A percentile compares a stretch with the other conserved stretches of the same genome.
phyloP scores from a whole-genome alignment of 1,140 invertebrate genomes.

The Amyelois transitella region DNA sequence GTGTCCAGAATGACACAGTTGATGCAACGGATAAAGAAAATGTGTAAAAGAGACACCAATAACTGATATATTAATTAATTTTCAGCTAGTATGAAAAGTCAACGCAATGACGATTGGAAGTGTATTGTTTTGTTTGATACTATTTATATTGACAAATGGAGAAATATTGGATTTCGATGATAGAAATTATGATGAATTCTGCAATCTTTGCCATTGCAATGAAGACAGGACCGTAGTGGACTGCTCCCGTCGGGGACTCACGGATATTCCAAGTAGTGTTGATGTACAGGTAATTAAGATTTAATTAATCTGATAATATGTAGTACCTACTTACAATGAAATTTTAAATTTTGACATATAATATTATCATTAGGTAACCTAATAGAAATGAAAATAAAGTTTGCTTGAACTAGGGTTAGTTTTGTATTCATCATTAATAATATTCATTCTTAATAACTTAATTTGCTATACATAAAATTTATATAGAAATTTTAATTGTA shows the following conservation, averaged over 20 bases:
- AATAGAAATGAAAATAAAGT: no score
- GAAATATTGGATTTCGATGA: slow-evolving; percentile 50
- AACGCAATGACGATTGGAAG: slow-evolving; percentile 48
- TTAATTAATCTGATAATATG: not conserved
- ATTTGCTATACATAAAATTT: no score
- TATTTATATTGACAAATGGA: slow-evolving; percentile 29
- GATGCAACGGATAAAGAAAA: not conserved
- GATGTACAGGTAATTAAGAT: slow-evolving; percentile 32
- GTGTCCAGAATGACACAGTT: slow-evolving; percentile 18
- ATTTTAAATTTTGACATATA: no score
- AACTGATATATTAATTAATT: slow-evolving; percentile 10
- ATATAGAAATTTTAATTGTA: slow-evolving; percentile 8
- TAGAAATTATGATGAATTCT: slow-evolving; percentile 31
- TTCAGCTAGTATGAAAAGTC: slow-evolving; percentile 56
- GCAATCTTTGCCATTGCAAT: slow-evolving; percentile 48
- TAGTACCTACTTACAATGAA: not conserved
- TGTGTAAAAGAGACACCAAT: not conserved
- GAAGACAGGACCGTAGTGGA: slow-evolving; percentile 40
- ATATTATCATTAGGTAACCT: no score
- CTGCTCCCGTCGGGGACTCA: slow-evolving; percentile 52
- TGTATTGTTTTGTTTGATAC: slow-evolving; percentile 21
- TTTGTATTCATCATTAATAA: no score
- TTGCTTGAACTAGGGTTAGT: no score
- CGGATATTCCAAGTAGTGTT: slow-evolving; percentile 41
- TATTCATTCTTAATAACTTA: not conserved